Percentiles rank a stretch among this genome's conserved stretches.
Conservation (phyloP, 2,113 vertebrate genomes). For the Siphamia tubifer region DNA sequence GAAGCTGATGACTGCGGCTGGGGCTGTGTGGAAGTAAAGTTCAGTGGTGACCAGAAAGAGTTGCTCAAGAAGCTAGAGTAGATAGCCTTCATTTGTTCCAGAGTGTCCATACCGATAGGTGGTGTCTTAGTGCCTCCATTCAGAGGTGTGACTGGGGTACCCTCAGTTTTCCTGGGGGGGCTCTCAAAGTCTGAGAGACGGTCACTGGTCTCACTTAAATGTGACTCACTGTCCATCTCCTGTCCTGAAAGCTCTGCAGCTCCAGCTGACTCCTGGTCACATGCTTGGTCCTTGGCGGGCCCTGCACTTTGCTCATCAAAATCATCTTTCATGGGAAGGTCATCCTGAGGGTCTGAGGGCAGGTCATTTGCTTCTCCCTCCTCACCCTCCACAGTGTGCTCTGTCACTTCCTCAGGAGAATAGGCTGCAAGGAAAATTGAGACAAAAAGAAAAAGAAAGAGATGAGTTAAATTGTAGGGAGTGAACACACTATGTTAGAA, state of each 20-base stretch:
- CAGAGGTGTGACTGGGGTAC: slow-evolving; percentile 75
- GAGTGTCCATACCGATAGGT: slow-evolving; percentile 83
- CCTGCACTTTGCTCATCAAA: slow-evolving; percentile 78
- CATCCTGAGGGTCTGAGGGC: slow-evolving; percentile 78
- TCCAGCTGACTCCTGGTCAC: slow-evolving; percentile 87
- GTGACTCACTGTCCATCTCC: slow-evolving; percentile 95
- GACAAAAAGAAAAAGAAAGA: slow-evolving; percentile 73
- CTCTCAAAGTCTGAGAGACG: slow-evolving; percentile 92
- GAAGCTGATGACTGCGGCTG: slow-evolving; percentile 71
- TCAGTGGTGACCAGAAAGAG: slow-evolving; percentile 95
- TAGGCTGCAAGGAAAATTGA: slow-evolving; percentile 85
- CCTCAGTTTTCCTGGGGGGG: slow-evolving; percentile 86
- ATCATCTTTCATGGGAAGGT: slow-evolving; percentile 87
- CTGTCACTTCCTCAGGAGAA: slow-evolving; percentile 91
- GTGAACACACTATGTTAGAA: slow-evolving; percentile 75
- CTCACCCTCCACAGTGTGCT: slow-evolving; percentile 83
- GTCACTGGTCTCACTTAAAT: slow-evolving; percentile 93
- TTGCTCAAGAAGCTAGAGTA: slow-evolving; percentile 97
- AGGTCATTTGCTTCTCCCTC: slow-evolving; percentile 82
- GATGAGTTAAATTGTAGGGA: slow-evolving; percentile 73
- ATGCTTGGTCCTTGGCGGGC: slow-evolving; percentile 80
- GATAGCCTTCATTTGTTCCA: slow-evolving; percentile 98
- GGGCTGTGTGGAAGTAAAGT: slow-evolving; percentile 81
- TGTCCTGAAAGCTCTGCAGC: slow-evolving; percentile 89
- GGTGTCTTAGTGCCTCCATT: slow-evolving; percentile 79